phyloP scores from a whole-genome alignment of 1,140 invertebrate species.

The Holotrichia oblita region DNA sequence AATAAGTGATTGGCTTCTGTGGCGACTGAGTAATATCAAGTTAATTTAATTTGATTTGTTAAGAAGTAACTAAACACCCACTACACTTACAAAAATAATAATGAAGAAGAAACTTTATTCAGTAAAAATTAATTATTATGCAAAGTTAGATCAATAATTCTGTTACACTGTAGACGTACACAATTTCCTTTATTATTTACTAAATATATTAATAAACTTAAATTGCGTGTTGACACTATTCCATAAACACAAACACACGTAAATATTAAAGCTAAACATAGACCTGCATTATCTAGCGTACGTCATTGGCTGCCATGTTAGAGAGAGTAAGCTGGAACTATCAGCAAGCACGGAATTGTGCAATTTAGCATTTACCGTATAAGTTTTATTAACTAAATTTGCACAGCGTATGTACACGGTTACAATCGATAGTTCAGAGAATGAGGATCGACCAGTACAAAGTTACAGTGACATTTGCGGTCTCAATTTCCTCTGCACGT shows the following conservation, averaged over 20 bases:
- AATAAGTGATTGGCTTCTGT: too few species aligned
- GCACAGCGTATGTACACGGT: not conserved
- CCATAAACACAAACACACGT: not conserved
- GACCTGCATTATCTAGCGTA: not conserved
- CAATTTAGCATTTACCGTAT: constrained; percentile 11
- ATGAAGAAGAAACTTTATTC: too few species aligned
- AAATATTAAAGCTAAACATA: not conserved
- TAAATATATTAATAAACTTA: not conserved
- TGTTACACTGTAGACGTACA: too few species aligned
- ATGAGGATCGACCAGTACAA: not conserved
- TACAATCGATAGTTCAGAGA: not conserved
- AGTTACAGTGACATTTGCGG: constrained; percentile 21
- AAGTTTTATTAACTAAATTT: constrained; percentile 32
- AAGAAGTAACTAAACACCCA: too few species aligned
- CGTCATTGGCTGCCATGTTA: not conserved
- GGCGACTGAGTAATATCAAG: too few species aligned
- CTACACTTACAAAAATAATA: too few species aligned
- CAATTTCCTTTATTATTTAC: too few species aligned
- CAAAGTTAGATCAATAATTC: too few species aligned
- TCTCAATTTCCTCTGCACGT: not conserved
- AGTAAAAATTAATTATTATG: too few species aligned
- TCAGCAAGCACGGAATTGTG: constrained; percentile 24
- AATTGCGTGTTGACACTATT: not conserved
- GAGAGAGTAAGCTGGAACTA: not conserved
- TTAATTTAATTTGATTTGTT: too few species aligned